Conservation (phyloP, 2,113 vertebrate genomes). For the Herpailurus yagouaroundi region DNA sequence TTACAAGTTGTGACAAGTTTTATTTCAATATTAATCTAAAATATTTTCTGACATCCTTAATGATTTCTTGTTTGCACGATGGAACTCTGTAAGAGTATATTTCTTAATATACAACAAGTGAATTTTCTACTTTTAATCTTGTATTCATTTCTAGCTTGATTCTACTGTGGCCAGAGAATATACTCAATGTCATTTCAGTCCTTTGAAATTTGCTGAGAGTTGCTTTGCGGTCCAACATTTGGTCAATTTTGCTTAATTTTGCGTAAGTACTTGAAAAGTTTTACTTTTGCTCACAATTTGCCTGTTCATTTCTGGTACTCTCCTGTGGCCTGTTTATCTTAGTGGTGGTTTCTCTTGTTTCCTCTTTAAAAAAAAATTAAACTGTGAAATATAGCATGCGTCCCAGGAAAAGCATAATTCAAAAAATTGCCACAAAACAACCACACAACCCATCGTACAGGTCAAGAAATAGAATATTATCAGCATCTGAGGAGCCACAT, state of each 20-base stretch:
- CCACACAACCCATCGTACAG: background rate
- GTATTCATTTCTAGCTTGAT: background rate
- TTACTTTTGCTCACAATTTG: background rate
- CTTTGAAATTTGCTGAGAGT: constrained; percentile 5
- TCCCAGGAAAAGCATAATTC: background rate
- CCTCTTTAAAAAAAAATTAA: background rate
- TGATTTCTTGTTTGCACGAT: background rate
- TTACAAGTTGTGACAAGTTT: background rate
- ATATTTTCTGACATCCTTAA: background rate
- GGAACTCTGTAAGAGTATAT: background rate
- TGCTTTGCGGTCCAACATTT: background rate
- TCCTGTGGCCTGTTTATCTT: background rate
- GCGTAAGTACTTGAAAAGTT: background rate
- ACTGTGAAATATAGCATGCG: background rate
- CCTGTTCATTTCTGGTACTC: background rate
- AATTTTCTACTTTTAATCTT: background rate
- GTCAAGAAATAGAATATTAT: constrained; percentile 13
- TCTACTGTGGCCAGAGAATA: background rate
- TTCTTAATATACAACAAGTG: background rate
- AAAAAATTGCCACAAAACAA: background rate
- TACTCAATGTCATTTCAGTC: background rate
- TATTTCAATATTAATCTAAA: background rate
- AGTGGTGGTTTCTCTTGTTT: background rate
- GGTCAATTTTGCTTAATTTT: background rate
- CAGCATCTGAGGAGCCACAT: background rate